phyloP scores from a whole-genome alignment of 1,140 invertebrate species.

The Meloidogyne hapla region DNA sequence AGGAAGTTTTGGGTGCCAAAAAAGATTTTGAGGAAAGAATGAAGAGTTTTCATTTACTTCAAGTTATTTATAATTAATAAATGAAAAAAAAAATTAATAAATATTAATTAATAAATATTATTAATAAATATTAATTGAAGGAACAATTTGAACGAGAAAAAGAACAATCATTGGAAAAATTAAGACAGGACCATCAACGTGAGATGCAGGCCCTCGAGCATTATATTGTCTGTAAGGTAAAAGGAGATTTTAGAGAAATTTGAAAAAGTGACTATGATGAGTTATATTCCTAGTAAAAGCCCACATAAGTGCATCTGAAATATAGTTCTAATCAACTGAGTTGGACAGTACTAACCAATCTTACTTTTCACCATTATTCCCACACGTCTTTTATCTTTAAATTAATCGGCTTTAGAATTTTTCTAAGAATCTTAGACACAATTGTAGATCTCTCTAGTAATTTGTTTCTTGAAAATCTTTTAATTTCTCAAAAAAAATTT shows the following conservation, averaged over 20 bases:
- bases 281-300: too few relatives aligned
- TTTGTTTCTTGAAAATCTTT: too few relatives aligned
- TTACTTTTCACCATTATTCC: too few relatives aligned
- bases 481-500: neutral
- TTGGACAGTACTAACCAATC: too few relatives aligned
- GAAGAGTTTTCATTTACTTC: slow-evolving; percentile 62
- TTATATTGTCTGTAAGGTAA: neutral
- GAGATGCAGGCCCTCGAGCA: slow-evolving; percentile 55
- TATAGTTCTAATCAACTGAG: too few relatives aligned
- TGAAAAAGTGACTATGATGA: neutral
- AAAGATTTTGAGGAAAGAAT: slow-evolving; percentile 62
- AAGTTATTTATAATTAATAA: slow-evolving; percentile 37
- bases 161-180: slow-evolving; percentile 61
- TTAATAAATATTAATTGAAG: slow-evolving; percentile 27
- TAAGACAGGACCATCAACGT: slow-evolving; percentile 62
- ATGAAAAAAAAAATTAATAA: neutral
- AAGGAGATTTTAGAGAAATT: neutral
- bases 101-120: slow-evolving; percentile 9
- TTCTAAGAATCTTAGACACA: too few relatives aligned
- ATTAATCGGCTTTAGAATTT: too few relatives aligned
- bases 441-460: too few relatives aligned
- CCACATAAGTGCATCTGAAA: too few relatives aligned
- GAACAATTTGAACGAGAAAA: slow-evolving; percentile 63
- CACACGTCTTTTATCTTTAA: too few relatives aligned
- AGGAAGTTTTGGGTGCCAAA: slow-evolving; percentile 61